phyloP scores from a whole-genome alignment of 2,113 vertebrate species.

The Hirundichthys speculiger region DNA sequence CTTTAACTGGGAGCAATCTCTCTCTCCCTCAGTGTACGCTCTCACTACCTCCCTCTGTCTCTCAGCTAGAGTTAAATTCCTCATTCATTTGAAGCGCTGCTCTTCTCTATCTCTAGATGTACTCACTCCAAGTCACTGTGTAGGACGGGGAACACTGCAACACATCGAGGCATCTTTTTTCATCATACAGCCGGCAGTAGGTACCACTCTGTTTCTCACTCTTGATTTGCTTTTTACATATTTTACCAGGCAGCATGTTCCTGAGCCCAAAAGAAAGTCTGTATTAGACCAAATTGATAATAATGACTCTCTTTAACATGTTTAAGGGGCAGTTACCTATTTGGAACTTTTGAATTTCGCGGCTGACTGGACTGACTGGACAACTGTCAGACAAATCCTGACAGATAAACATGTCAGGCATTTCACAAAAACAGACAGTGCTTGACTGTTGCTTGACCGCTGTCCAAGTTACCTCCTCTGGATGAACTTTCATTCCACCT shows the following conservation, averaged over 20 bases:
- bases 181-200: slow-evolving; percentile 49
- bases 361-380: no score
- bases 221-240: neutral
- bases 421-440: no score
- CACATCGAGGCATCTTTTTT: slow-evolving; percentile 30
- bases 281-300: no score
- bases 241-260: neutral
- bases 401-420: no score
- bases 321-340: no score
- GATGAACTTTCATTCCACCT: no score
- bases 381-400: no score
- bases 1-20: slow-evolving; percentile 25
- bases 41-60: slow-evolving; percentile 25
- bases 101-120: slow-evolving; percentile 27
- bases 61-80: slow-evolving; percentile 36
- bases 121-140: slow-evolving; percentile 51
- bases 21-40: slow-evolving; percentile 17
- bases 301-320: no score
- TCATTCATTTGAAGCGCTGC: slow-evolving; percentile 25
- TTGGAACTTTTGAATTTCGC: no score
- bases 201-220: slow-evolving; percentile 39
- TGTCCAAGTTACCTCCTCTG: no score
- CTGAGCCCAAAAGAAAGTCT: neutral
- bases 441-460: no score
- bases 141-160: slow-evolving; percentile 45